A percentile compares a stretch with the other conserved stretches of the same genome.
Conservation (phyloP, 2,888 invertebrate genomes). For the Apotomis capreana region DNA sequence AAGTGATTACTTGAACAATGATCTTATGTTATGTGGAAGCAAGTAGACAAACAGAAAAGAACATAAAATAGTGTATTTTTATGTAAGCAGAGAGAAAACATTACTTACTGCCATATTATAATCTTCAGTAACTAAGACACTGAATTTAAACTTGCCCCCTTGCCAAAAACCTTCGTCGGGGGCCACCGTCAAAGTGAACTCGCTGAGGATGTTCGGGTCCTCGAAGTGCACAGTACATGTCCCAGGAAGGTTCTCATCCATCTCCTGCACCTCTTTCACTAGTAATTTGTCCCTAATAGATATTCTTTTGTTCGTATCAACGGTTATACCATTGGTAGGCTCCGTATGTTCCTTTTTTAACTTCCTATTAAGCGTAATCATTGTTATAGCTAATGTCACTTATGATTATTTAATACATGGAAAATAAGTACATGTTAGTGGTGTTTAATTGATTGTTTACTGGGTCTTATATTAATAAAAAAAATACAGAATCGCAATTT, state of each 20-base stretch:
- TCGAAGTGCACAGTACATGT: slow-evolving; percentile 92
- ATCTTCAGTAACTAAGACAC: slow-evolving; percentile 94
- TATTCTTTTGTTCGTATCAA: slow-evolving; percentile 82
- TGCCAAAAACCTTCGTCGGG: slow-evolving; percentile 96
- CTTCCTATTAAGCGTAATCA: slow-evolving; percentile 90
- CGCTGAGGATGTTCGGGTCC: slow-evolving; percentile 91
- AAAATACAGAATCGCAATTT: slow-evolving; percentile 23
- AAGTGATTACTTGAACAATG: too few relatives aligned
- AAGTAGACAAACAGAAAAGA: not conserved
- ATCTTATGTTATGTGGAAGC: too few relatives aligned
- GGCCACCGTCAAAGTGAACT: slow-evolving; percentile 89
- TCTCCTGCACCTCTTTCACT: slow-evolving; percentile 92
- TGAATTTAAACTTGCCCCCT: slow-evolving; percentile 93
- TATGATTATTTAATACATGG: slow-evolving; percentile 37
- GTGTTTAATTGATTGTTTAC: slow-evolving; percentile 34
- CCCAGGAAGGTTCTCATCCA: slow-evolving; percentile 92
- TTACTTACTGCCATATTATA: slow-evolving; percentile 96
- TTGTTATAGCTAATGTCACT: slow-evolving; percentile 59
- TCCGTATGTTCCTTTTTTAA: slow-evolving; percentile 85
- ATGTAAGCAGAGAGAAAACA: not conserved
- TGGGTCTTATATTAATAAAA: slow-evolving; percentile 42
- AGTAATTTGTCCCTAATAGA: slow-evolving; percentile 91
- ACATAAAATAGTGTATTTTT: not conserved
- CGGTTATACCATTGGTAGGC: slow-evolving; percentile 67
- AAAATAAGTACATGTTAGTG: slow-evolving; percentile 55